Conservation (phyloP, 2,113 vertebrate genomes). For the Daboia siamensis region DNA sequence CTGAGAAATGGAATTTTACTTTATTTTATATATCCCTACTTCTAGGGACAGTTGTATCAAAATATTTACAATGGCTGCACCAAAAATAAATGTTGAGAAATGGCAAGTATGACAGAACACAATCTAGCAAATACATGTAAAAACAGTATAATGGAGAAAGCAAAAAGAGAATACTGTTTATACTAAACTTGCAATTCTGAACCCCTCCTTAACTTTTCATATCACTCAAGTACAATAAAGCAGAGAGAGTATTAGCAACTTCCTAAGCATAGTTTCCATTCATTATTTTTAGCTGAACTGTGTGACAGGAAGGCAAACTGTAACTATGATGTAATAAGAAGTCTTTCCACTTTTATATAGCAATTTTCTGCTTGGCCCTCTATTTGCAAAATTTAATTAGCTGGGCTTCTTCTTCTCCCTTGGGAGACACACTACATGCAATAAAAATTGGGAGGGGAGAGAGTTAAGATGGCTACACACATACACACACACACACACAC, state of each 20-base stretch:
- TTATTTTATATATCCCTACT: constrained; percentile 58
- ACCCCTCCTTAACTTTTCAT: constrained; percentile 19
- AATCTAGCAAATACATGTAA: constrained; percentile 61
- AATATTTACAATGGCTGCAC: constrained; percentile 79
- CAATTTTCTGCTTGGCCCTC: constrained; percentile 37
- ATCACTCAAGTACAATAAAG: constrained; percentile 10
- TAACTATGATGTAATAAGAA: constrained; percentile 9
- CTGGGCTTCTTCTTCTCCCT: constrained; percentile 38
- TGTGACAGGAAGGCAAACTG: constrained; percentile 23
- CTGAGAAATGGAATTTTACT: constrained; percentile 65
- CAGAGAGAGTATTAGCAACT: constrained; percentile 40
- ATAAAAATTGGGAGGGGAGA: not conserved
- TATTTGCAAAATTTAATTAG: constrained; percentile 28
- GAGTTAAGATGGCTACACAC: not conserved
- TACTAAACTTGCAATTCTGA: constrained; percentile 28
- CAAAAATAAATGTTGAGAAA: constrained; percentile 69
- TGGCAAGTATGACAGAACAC: constrained; percentile 73
- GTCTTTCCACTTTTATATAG: constrained; percentile 29
- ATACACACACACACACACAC: not conserved
- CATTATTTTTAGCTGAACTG: constrained; percentile 43
- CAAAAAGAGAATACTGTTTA: constrained; percentile 59
- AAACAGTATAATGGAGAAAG: constrained; percentile 65
- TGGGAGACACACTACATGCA: constrained; percentile 39
- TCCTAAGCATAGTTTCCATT: constrained; percentile 31
- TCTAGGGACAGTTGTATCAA: constrained; percentile 78